Conservation (phyloP, 2,797 vertebrate species). For the Microctenopoma steveboyesi region DNA sequence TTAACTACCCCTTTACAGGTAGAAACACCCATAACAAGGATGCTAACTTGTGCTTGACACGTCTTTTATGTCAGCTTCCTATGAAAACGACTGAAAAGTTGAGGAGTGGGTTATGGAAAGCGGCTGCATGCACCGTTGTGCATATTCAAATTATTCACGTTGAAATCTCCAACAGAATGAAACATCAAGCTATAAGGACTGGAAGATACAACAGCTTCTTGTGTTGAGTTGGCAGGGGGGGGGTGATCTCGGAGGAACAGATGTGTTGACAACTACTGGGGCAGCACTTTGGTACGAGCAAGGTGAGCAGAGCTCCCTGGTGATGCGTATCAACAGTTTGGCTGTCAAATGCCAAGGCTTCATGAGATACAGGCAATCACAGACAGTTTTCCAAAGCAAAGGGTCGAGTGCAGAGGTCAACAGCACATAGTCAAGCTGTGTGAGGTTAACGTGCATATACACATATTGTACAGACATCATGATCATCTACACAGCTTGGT, state of each 20-base stretch:
- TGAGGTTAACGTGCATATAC: slow-evolving; percentile 79
- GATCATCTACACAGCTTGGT: slow-evolving; percentile 74
- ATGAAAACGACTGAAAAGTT: slow-evolving; percentile 58
- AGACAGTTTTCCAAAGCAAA: slow-evolving; percentile 78
- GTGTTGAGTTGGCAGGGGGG: slow-evolving; percentile 65
- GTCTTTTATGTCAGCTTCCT: slow-evolving; percentile 60
- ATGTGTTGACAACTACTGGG: slow-evolving; percentile 74
- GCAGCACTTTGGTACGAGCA: slow-evolving; percentile 87
- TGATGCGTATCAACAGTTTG: slow-evolving; percentile 75
- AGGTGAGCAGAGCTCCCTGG: slow-evolving; percentile 78
- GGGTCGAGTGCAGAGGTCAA: slow-evolving; percentile 72
- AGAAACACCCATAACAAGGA: slow-evolving; percentile 67
- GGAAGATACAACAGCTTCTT: slow-evolving; percentile 62
- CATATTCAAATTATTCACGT: slow-evolving; percentile 53
- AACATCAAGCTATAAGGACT: slow-evolving; percentile 55
- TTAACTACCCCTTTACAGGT: slow-evolving; percentile 59
- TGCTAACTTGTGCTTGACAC: slow-evolving; percentile 80
- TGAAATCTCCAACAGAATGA: slow-evolving; percentile 66
- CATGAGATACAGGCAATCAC: slow-evolving; percentile 69
- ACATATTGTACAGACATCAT: slow-evolving; percentile 78
- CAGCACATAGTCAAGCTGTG: slow-evolving; percentile 71
- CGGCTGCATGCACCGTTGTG: slow-evolving; percentile 54
- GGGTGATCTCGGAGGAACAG: slow-evolving; percentile 69
- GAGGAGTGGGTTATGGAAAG: slow-evolving; percentile 35
- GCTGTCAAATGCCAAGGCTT: slow-evolving; percentile 72